Evolutionary conservation across 2,888 invertebrate genomes (phyloP), one percentile per base, ranked within the genome.

Genomic region (Lasioglossum marginatum): DNA sequence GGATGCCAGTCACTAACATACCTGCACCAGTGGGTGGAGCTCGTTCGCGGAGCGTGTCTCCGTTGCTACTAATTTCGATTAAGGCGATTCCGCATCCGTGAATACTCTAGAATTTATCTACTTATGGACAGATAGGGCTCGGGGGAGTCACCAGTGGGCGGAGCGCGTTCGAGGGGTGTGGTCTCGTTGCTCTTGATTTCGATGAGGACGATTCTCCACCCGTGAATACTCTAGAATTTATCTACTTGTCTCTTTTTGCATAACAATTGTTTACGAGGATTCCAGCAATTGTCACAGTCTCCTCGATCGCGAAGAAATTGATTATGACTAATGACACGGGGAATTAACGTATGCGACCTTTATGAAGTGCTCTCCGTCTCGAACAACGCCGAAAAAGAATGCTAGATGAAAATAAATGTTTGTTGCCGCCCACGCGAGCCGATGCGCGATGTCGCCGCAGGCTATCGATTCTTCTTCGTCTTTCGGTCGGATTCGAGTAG

Each of bases 381-480:
- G 63, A 31, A 31, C 16, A 16, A 16, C 31, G 31, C 4, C 31
- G 63, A 3, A 19, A 66, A 66, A 66, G 8, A 34, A 14, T 16
- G 31, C 5, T 34, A 23, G 68, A 68, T 68, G 68, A 68, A 37
- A 68, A 68, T 68, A 40, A 68, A 68, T 68, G 68, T 23, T 68
- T 68, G 34, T 68, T 37, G 12, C 37, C 23, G 23, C 68, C 68
- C 40, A 37, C 66, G 66, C 31, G 31, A 16, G 66, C 19, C 66
- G 34, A 8, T n/a, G n/a, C n/a, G n/a, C n/a, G n/a, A n/a, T 6
- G 34, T 34, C 66, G 19, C 34, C 34, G 66, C 34, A 31, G 31
- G 72, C 72, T 40, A 70, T 77, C 77, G 77, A 37, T 79, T 60
- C 57, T 34, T 66, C 73, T 45, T 19, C 37, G 40, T 27, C 27